Evolutionary conservation across 2,888 invertebrate species (phyloP), one percentile per base, ranked within the genome.

Genomic region (Zootermopsis nevadensis): DNA sequence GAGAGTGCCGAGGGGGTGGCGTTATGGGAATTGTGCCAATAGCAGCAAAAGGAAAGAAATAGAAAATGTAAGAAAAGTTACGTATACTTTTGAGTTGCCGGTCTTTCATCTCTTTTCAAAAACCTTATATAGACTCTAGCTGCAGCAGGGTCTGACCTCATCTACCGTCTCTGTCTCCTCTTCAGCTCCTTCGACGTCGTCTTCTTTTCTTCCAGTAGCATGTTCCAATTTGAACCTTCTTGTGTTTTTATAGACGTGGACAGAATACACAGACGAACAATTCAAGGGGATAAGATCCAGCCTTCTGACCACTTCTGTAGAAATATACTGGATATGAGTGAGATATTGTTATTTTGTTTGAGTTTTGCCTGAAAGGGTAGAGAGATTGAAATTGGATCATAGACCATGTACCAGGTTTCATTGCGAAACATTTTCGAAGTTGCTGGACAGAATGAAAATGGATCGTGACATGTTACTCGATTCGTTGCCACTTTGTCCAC

Each of bases 161-260:
- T 31, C n/a, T 74, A 38, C n/a, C 38, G 15, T 74, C 74, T 74
- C 69, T 69, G 4, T 74, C 74, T 74, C 33, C 4, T 2, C n/a
- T 35, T 74, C 38, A 4, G 22, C 8, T 74, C 24, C 38, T 38
- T 74, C 33, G 69, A 22, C 33, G 1, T 69, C 30, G 6, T 76
- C 77, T 72, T 55, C 82, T 60, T 55, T 55, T 77, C 60, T 66
- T 67, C 77, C 82, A 30, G 48, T 42, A 60, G 27, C 82, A 35
- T 82, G 82, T 79, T 82, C 82, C 82, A 82, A 82, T 82, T 82
- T 82, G 82, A 77, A 66, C 77, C 38, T 82, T 48, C 82, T 82
- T 82, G 82, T 82, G 82, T 82, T 82, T 38, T 82, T 82, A 82
- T 82, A 79, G 60, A 82, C 82, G 82, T 82, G 82, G 66, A 66